A percentile compares a stretch with the other conserved stretches of the same genome.
phyloP scores from a whole-genome alignment of 2,797 vertebrate species.

The Crypturellus tataupa region DNA sequence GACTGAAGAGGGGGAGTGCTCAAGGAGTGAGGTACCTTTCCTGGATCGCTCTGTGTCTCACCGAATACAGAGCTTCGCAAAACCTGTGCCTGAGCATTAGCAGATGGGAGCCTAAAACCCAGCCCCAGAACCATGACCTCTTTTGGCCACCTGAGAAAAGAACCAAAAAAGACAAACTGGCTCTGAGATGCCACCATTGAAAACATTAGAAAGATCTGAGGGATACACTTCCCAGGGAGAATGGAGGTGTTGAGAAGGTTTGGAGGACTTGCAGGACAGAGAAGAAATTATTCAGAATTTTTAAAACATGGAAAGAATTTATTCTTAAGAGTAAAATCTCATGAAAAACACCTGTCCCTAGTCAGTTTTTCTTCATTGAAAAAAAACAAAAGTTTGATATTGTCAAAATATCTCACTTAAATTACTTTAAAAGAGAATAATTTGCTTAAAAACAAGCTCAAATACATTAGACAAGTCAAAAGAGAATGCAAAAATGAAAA shows the following conservation, averaged over 20 bases:
- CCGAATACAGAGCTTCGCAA: not conserved
- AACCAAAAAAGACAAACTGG: not conserved
- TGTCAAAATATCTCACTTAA: conserved; percentile 46
- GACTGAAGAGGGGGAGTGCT: not conserved
- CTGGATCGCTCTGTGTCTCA: not conserved
- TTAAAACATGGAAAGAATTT: not conserved
- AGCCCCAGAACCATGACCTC: not conserved
- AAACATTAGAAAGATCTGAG: not conserved
- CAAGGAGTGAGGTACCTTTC: not conserved
- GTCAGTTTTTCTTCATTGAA: conserved; percentile 23
- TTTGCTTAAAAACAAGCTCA: not conserved
- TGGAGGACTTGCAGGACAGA: rapidly evolving
- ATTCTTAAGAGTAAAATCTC: not conserved
- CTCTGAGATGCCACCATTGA: not conserved
- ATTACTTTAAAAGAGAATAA: conserved; percentile 37
- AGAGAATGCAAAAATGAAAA: not conserved
- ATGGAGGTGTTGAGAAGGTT: rapidly evolving
- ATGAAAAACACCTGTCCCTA: conserved; percentile 9
- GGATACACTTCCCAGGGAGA: rapidly evolving
- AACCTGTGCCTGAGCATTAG: not conserved
- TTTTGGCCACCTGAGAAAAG: not conserved
- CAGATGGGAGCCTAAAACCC: not conserved
- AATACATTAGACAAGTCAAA: not conserved
- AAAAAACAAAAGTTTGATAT: conserved; percentile 18
- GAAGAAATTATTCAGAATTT: not conserved